Base-by-base conservation (phyloP, 2,113 vertebrate species). In the Salvator merianae region DNA sequence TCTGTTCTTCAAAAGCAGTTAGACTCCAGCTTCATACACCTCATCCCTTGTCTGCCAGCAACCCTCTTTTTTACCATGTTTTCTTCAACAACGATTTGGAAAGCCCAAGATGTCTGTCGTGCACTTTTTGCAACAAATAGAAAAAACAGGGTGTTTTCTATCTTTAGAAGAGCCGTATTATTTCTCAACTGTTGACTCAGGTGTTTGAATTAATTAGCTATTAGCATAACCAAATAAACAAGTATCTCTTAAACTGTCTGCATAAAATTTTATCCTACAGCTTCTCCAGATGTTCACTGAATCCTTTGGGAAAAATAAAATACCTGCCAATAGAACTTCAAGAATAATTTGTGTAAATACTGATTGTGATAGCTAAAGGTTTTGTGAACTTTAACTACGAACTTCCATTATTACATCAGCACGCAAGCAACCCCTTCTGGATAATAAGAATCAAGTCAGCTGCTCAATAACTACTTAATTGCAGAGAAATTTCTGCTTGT, bases 201-300 rank as follows among this genome's bases (percentile, higher is more conserved):
- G 72, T 62, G 50, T 81, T 72, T 76, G 73, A 77, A 63, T 82
- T 78, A 82, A 78, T 66, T 79, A 53, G 32, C 55, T 83, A 87
- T 87, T 83, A 83, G 40, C 74, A 86, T 65, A 77, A 77, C 40
- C 74, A 82, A 86, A 86, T 36, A 78, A 72, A 72, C 80, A 82
- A 70, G 80, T 72, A 71, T 78, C 53, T 82, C 76, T 36, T 72
- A 50, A 77, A 82, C 38, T 65, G 66, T 40, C 66, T 78, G 55
- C 68, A 83, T 82, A 73, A 78, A 66, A 79, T 82, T 43, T 83
- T 78, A 83, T 72, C 43, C 30, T 77, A 78, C 75, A 87, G 78
- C 34, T 72, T 77, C 14, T 83, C 40, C 81, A 87, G 75, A 71
- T 83, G 75, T 73, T 83, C 59, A 32, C 72, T 50, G 4, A 34